These are phyloP conservation scores for Sympetrum striolatum DNA, from an alignment of 2,888 invertebrate species.

Conservation along the genomic window DNA sequence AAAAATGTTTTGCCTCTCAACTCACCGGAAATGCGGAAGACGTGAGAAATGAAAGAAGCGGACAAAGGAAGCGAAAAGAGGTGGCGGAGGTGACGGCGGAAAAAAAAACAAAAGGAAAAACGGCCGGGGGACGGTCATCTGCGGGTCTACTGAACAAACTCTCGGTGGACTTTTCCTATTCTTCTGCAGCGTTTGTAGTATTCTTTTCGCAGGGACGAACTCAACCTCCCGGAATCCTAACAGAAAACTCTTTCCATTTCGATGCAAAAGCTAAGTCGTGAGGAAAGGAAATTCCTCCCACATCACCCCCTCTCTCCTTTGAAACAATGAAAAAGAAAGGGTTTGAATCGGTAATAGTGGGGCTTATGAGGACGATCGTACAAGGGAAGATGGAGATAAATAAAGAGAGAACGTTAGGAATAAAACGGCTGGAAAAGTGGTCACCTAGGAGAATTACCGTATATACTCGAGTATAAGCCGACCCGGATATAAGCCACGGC, in stretches of 20 bases:
- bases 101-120: neutral
- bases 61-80: neutral
- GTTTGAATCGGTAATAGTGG: neutral
- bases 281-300: neutral
- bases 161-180: neutral
- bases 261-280: neutral
- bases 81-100: neutral
- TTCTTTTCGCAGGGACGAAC: neutral
- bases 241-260: neutral
- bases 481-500: too few relatives aligned
- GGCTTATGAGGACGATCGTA: neutral
- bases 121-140: neutral
- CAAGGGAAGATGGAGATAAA: neutral
- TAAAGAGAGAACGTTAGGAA: neutral
- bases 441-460: neutral
- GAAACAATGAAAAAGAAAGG: neutral
- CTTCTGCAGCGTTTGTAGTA: neutral
- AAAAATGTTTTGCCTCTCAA: neutral
- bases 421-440: neutral
- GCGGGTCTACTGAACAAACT: neutral
- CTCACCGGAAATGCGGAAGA: neutral
- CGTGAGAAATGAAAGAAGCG: neutral
- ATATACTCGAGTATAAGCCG: too few relatives aligned
- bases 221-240: neutral
- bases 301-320: neutral